Base-by-base conservation (phyloP, 2,888 invertebrate genomes). In the Apodemia hepburni region DNA sequence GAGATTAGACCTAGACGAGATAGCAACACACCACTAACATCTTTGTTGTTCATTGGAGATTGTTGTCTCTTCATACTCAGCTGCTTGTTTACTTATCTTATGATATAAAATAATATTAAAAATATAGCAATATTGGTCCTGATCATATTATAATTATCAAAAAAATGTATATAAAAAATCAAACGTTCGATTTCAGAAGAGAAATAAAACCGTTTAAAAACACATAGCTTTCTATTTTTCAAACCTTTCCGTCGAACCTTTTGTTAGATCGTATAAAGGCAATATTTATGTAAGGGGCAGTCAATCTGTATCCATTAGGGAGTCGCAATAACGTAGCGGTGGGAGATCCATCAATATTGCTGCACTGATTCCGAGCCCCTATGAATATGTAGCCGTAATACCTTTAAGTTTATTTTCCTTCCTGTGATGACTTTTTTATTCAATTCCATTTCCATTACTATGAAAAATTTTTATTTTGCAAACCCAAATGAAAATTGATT, bases 341-440 rank as follows among this genome's bases (percentile, higher is more conserved):
- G 61, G 59, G 8, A 73, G 81, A 42, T 77, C 82, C 71, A 66
- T 18, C 64, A 76, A 77, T 65, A 70, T 65, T 58, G 63, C 65
- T 62, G 64, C 67, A 65, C 62, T 66, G 65, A 66, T 68, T 68
- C 64, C 60, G 38, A 35, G 38, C 49, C 60, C 51, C 61, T 54
- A 54, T 27, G 33, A 54, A 64, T 61, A 60, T 61, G 64, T 33
- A 33, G 59, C 63, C 58, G 58, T 58, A 62, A 64, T 62, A 62
- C 58, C 42, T 64, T 62, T 66, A 63, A 57, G 57, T 64, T 64
- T 66, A 64, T 64, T 63, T 66, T 63, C 45, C 49, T 18, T 49
- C 3, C 9, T 9, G 49, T 49, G 49, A 49, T 49, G 49, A 49
- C 49, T 49, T 49, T 49, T 49, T 49, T 49, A 49, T 49, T 49